Evolutionary conservation across 2,888 invertebrate genomes (phyloP), one percentile per base, ranked within the genome.

Genomic region (Cylloceria caligata): DNA sequence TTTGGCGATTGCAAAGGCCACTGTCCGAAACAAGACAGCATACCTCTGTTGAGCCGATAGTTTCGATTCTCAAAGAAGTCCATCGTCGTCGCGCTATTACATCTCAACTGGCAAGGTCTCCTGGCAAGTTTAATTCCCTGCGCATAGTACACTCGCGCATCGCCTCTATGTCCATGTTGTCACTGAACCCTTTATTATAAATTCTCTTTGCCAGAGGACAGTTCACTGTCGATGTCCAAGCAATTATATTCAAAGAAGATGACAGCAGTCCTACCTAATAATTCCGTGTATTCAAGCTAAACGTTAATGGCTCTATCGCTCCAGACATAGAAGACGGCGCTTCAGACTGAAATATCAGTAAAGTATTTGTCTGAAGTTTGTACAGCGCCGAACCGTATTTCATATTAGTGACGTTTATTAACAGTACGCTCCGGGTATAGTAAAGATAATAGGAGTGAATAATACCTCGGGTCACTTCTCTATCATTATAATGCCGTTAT

Each of bases 1-100:
- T n/a, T 34, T 2, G 52, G 19, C 6, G 55, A 45, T 57, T 80
- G 80, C 19, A 52, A 36, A 19, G 80, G 80, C 80, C 80, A 80
- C 19, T 69, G 74, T 19, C 80, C 80, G 0, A 74, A 24, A 39
- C 30, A 21, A 7, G 42, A 68, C 57, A 80, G 49, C 5, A 74
- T 24, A 30, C 49, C 5, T 39, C 62, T 80, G 49, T 52, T 62
- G 30, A 62, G 24, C 34, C 49, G 19, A 74, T 52, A 80, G 64
- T 80, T 55, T 9, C 62, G 36, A 30, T 27, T 36, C 13, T 80
- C 13, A n/a, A 80, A 74, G 30, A 80, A 30, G 49, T 80, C 68
- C 80, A 80, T 80, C 11, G 47, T 47, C 27, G 47, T 42, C 72
- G 16, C 34, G 16, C 60, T 60, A 6, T 60, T 7, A 60, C 60